A percentile compares a stretch with the other conserved stretches of the same genome.
These are phyloP conservation scores for Lagorchestes hirsutus DNA, from an alignment of 2,797 vertebrate genomes.

Conservation along the genomic window DNA sequence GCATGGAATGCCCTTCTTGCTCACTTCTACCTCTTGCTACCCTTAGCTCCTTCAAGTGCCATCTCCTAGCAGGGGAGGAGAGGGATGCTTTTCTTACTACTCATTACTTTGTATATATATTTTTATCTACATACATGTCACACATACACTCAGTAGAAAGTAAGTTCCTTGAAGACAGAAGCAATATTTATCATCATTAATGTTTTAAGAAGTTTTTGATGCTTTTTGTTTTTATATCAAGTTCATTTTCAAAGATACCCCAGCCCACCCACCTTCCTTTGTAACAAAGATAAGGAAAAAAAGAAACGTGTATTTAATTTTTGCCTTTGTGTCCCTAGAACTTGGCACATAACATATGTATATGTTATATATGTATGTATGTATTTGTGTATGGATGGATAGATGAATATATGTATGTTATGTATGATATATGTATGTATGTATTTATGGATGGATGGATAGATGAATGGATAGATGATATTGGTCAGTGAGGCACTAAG, in stretches of 20 bases:
- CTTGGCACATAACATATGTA: neutral
- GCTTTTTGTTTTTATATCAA: neutral
- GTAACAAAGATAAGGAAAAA: neutral
- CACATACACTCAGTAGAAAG: neutral
- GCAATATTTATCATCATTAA: neutral
- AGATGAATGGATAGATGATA: neutral
- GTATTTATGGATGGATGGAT: too few species aligned
- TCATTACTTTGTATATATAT: neutral
- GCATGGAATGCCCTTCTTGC: neutral
- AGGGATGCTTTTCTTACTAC: neutral
- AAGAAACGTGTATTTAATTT: neutral
- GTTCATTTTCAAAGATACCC: neutral
- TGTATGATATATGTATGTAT: too few species aligned
- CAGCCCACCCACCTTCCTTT: neutral
- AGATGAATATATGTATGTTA: too few species aligned
- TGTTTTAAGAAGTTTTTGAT: neutral
- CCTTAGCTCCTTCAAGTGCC: neutral
- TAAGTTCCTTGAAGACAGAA: neutral
- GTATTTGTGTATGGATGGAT: too few species aligned
- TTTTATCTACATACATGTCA: neutral
- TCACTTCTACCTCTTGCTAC: neutral
- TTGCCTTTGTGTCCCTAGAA: neutral
- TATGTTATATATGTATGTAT: too few species aligned
- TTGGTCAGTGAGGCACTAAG: neutral
- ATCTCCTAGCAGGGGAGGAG: neutral